Evolutionary conservation across 2,113 vertebrate genomes (phyloP).

Genomic region (Silurus asotus): DNA sequence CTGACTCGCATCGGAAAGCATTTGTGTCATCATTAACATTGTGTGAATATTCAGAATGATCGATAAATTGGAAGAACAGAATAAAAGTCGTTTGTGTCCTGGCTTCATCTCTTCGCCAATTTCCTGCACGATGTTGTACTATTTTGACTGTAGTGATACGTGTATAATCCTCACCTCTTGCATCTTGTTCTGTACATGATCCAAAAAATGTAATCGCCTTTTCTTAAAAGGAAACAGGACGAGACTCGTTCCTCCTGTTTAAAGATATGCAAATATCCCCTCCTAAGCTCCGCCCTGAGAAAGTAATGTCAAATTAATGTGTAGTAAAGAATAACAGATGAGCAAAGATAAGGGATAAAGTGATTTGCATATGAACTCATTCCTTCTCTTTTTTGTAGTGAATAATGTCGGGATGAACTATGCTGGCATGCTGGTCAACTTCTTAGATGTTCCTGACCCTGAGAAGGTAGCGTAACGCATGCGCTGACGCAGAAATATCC

Average conservation of each 20-base stretch:
- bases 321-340: not conserved
- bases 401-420: slow-evolving; percentile 77
- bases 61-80: no score
- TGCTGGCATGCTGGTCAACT: slow-evolving; percentile 59
- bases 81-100: not conserved
- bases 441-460: slow-evolving; percentile 66
- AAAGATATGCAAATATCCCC: not conserved
- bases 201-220: not conserved
- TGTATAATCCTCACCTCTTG: not conserved
- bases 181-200: not conserved
- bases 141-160: not conserved
- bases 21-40: no score
- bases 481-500: not conserved
- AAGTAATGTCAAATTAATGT: not conserved
- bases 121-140: not conserved
- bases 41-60: no score
- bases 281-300: not conserved
- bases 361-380: not conserved
- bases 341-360: not conserved
- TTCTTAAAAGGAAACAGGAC: not conserved
- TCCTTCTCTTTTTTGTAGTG: slow-evolving; percentile 58
- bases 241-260: not conserved
- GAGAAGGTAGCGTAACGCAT: slow-evolving; percentile 61
- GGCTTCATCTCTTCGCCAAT: not conserved
- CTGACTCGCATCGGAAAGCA: no score